These are phyloP conservation scores for Propsilocerus akamusi DNA, from an alignment of 1,140 invertebrate species.

Conservation along the genomic window DNA sequence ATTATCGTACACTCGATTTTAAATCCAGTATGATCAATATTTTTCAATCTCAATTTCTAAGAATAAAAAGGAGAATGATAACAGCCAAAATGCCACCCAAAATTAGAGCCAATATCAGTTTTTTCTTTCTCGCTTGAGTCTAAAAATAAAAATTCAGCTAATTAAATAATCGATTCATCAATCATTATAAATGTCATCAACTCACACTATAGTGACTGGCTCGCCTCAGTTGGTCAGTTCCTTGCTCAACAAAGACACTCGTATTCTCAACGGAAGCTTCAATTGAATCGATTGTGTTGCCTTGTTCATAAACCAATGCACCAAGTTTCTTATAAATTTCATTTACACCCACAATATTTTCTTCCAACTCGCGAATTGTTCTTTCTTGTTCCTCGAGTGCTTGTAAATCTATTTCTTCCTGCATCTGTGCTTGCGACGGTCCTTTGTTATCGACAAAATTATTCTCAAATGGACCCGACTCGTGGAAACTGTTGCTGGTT, in stretches of 20 bases:
- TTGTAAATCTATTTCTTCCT: slow-evolving; percentile 67
- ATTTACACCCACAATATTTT: slow-evolving; percentile 89
- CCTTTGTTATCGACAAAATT: slow-evolving; percentile 23
- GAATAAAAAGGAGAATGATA: slow-evolving; percentile 49
- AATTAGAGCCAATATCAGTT: slow-evolving; percentile 52
- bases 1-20: too few species aligned
- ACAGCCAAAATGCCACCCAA: slow-evolving; percentile 43
- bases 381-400: slow-evolving; percentile 78
- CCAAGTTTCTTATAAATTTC: slow-evolving; percentile 97
- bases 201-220: slow-evolving; percentile 60
- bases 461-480: slow-evolving; percentile 16
- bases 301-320: slow-evolving; percentile 90
- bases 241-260: slow-evolving; percentile 69
- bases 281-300: slow-evolving; percentile 90
- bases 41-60: too few species aligned
- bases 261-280: slow-evolving; percentile 88
- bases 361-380: slow-evolving; percentile 76
- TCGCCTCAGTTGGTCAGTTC: slow-evolving; percentile 56
- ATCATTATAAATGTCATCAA: slow-evolving; percentile 12
- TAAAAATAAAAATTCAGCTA: slow-evolving; percentile 27
- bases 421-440: slow-evolving; percentile 45
- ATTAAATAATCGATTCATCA: slow-evolving; percentile 3
- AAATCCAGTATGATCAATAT: too few species aligned
- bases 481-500: slow-evolving; percentile 14
- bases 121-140: slow-evolving; percentile 75